Conservation (phyloP, 2,113 vertebrate species). For the Aramus guarauna region DNA sequence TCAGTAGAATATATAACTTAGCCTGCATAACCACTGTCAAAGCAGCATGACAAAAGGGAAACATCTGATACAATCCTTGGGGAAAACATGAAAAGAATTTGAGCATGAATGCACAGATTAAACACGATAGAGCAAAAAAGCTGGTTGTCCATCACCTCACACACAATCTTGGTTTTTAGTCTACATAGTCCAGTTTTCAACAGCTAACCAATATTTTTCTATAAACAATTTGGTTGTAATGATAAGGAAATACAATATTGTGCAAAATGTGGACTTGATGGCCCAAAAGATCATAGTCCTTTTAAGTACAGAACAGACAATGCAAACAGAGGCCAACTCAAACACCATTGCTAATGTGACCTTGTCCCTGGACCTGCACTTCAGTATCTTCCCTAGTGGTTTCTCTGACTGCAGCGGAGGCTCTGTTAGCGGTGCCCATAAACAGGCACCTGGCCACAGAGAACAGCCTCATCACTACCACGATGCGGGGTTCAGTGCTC, state of each 20-base stretch:
- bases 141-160: not conserved
- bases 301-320: not conserved
- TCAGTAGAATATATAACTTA: not conserved
- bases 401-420: not conserved
- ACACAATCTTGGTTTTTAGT: not conserved
- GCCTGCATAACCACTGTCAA: not conserved
- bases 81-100: not conserved
- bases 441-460: not conserved
- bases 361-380: not conserved
- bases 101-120: not conserved
- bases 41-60: not conserved
- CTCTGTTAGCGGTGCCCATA: not conserved
- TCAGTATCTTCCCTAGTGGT: not conserved
- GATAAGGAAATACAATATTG: not conserved
- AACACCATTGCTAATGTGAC: not conserved
- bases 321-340: not conserved
- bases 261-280: not conserved
- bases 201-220: not conserved
- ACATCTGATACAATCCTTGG: not conserved
- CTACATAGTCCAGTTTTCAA: not conserved
- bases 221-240: not conserved
- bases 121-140: not conserved
- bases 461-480: not conserved
- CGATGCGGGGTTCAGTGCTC: not conserved
- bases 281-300: not conserved